These are phyloP conservation scores for Tenthredo scrophulariae DNA, from an alignment of 2,888 invertebrate species.

Conservation along the genomic window DNA sequence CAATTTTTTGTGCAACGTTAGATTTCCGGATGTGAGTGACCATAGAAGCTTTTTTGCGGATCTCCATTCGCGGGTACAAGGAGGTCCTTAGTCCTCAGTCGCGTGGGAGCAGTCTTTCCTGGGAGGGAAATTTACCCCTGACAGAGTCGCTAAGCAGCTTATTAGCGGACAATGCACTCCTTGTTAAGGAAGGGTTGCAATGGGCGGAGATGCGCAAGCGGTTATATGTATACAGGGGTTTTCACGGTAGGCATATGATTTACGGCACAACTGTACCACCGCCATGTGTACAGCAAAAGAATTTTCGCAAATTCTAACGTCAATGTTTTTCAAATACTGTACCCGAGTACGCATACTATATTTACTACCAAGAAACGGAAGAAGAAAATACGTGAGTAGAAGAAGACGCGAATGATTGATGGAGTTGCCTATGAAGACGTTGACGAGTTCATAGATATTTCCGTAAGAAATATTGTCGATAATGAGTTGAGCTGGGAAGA, in stretches of 20 bases:
- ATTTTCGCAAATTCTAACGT: background rate
- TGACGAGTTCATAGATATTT: background rate
- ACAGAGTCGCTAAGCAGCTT: conserved; percentile 73
- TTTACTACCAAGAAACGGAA: background rate
- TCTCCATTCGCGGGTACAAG: background rate
- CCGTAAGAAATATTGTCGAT: background rate
- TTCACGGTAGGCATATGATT: conserved; percentile 63
- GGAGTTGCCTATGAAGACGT: background rate
- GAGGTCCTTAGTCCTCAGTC: conserved; percentile 23
- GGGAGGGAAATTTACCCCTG: conserved; percentile 70
- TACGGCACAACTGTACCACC: conserved; percentile 60
- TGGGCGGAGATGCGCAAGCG: conserved; percentile 58
- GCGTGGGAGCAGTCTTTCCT: conserved; percentile 73
- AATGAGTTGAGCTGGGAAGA: background rate
- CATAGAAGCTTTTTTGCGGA: background rate
- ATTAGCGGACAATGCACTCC: conserved; percentile 70
- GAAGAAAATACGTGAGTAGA: background rate
- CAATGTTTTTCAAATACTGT: background rate
- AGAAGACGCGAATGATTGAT: conserved; percentile 19
- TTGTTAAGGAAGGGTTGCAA: conserved; percentile 51
- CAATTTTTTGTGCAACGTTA: background rate
- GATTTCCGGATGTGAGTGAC: background rate
- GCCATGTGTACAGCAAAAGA: conserved; percentile 65
- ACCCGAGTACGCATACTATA: background rate
- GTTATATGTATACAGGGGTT: conserved; percentile 58